These are phyloP conservation scores for Mobula birostris DNA, from an alignment of 2,113 vertebrate genomes.

Conservation along the genomic window DNA sequence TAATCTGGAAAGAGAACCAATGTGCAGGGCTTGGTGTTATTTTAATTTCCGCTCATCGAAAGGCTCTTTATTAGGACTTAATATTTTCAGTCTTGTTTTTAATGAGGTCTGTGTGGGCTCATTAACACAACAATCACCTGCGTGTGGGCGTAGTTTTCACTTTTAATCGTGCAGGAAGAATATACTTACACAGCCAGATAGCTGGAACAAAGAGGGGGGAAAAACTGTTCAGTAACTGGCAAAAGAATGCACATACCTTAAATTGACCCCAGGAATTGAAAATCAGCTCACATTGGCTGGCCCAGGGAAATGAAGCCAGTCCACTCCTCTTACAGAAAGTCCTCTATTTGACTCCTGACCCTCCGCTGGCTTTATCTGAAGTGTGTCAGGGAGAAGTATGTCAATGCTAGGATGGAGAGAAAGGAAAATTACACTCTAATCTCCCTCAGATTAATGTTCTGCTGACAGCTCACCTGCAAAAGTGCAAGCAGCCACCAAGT, in stretches of 20 bases:
- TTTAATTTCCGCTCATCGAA: background rate
- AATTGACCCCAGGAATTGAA: conserved; percentile 10
- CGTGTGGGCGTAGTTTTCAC: background rate
- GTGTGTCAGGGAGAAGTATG: background rate
- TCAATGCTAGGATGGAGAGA: background rate
- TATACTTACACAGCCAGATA: background rate
- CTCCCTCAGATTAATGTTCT: background rate
- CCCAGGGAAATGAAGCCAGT: background rate
- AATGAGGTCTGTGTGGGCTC: conserved; percentile 8
- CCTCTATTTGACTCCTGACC: background rate
- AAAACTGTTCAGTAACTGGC: background rate
- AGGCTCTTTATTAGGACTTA: conserved; percentile 28
- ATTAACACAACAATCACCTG: conserved; percentile 31
- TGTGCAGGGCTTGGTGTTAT: background rate
- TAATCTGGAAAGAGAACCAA: background rate
- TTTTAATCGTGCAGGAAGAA: background rate
- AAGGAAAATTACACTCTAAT: background rate
- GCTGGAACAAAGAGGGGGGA: background rate
- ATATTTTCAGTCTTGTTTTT: conserved; percentile 35
- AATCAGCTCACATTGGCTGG: background rate
- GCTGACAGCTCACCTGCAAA: background rate
- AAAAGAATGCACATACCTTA: background rate
- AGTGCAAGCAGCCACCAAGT: background rate
- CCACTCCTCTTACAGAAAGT: background rate
- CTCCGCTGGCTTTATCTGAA: background rate